These are phyloP conservation scores for Heterocephalus glaber DNA, from an alignment of 2,113 vertebrate species.

Conservation along the genomic window DNA sequence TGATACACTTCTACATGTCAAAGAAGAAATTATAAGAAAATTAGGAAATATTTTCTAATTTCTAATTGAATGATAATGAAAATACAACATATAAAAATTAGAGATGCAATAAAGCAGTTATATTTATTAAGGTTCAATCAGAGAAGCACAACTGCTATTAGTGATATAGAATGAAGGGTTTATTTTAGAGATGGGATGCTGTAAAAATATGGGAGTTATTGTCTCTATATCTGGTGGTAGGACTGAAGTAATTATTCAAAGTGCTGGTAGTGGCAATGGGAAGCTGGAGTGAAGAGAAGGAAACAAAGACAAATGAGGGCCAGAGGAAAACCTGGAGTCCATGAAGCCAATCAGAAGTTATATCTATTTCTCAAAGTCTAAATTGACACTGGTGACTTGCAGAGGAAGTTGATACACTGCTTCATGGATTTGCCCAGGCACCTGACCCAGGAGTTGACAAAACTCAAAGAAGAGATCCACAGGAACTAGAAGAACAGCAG, in stretches of 20 bases:
- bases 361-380: neutral
- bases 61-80: neutral
- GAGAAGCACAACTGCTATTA: neutral
- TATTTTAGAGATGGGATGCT: neutral
- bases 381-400: neutral
- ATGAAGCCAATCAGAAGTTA: neutral
- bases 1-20: neutral
- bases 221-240: neutral
- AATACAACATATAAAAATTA: neutral
- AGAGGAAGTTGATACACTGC: neutral
- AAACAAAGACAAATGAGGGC: neutral
- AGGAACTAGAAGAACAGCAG: neutral
- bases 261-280: neutral
- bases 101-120: neutral
- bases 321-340: neutral
- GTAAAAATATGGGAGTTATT: neutral
- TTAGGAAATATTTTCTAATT: neutral
- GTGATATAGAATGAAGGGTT: neutral
- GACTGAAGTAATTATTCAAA: neutral
- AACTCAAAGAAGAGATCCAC: neutral
- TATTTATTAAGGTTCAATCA: neutral
- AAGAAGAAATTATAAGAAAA: neutral
- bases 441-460: no score
- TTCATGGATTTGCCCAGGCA: neutral
- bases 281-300: neutral